Conservation (phyloP, 1,140 invertebrate species). For the Trachelipus rathkii region DNA sequence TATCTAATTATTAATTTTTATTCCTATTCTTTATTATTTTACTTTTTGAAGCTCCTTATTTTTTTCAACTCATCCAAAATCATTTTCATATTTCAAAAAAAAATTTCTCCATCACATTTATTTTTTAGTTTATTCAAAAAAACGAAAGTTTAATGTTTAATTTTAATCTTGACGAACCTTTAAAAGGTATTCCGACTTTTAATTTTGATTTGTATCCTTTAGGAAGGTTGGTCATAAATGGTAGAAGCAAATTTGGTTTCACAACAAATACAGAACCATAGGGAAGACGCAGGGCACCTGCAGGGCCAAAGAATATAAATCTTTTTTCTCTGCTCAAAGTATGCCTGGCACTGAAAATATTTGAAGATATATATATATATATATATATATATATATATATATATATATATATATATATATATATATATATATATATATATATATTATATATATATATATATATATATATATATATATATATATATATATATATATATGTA, state of each 20-base stretch:
- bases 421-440: conserved; percentile 5
- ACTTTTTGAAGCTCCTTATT: no score
- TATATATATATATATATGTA: conserved; percentile 5
- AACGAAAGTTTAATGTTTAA: no score
- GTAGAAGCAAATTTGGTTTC: neutral
- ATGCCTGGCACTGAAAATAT: neutral
- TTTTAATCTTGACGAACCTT: neutral
- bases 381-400: conserved; percentile 13
- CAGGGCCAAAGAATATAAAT: neutral
- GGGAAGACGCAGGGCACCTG: neutral
- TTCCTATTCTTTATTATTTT: no score
- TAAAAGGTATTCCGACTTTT: neutral
- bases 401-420: conserved; percentile 8
- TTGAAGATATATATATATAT: neutral
- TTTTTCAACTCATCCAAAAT: no score
- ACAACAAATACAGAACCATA: neutral
- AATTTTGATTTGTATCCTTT: neutral
- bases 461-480: neutral
- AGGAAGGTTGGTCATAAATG: neutral
- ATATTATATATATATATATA: conserved; percentile 11
- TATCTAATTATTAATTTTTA: no score
- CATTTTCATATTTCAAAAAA: no score
- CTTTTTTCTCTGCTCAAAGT: neutral
- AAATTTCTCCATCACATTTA: no score
- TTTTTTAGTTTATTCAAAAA: no score